These are phyloP conservation scores for Azorinus chamasolen DNA, from an alignment of 2,888 invertebrate genomes.

Conservation along the genomic window DNA sequence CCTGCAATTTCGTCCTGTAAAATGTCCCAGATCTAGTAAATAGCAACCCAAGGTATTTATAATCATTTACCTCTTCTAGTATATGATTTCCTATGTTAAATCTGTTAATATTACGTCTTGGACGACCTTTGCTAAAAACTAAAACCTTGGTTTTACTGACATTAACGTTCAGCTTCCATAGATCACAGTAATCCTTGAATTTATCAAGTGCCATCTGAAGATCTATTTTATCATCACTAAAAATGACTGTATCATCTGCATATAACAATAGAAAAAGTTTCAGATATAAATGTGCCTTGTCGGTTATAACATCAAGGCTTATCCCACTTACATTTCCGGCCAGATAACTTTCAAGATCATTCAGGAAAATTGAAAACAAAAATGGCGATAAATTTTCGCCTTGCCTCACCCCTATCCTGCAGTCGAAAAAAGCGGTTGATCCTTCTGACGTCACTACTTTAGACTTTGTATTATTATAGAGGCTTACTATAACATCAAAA, in stretches of 20 bases:
- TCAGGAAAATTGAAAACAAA: conserved; percentile 10
- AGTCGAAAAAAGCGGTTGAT: not conserved
- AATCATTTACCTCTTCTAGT: too few relatives aligned
- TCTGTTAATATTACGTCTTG: too few relatives aligned
- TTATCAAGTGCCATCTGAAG: not conserved
- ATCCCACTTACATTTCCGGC: not conserved
- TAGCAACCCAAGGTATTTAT: too few relatives aligned
- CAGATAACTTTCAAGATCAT: conserved; percentile 15
- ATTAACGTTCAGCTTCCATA: conserved; percentile 20
- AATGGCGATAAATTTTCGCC: conserved; percentile 22
- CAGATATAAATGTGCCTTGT: conserved; percentile 3
- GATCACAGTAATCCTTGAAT: conserved; percentile 13
- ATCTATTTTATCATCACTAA: not conserved
- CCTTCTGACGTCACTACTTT: not conserved
- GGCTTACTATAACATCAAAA: conserved; percentile 17
- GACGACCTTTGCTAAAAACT: too few relatives aligned
- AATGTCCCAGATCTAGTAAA: too few relatives aligned
- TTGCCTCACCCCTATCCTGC: conserved; percentile 5
- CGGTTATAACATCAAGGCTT: not conserved
- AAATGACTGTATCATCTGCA: conserved; percentile 25
- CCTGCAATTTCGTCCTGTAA: too few relatives aligned
- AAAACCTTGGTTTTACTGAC: too few relatives aligned
- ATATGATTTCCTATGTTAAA: too few relatives aligned
- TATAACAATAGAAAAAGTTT: conserved; percentile 12
- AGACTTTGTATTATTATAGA: conserved; percentile 17